Base-by-base conservation (phyloP, 2,113 vertebrate species). In the Bos taurus region DNA sequence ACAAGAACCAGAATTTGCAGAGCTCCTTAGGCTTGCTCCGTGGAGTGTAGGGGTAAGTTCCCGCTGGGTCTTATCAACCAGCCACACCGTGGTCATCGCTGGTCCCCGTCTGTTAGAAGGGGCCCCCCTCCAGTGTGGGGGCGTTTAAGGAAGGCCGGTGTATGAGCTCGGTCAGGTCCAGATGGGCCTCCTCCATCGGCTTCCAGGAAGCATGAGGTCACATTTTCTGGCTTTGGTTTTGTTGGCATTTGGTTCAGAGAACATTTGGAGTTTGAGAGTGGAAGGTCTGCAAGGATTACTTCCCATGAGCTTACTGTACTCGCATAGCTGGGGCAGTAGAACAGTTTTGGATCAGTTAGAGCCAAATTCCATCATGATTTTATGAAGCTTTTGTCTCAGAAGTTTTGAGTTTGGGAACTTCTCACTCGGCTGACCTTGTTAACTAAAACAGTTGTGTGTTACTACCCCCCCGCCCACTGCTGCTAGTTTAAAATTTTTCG, bases 181-280 rank as follows among this genome's bases (percentile, higher is more conserved):
- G 87, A 43, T 59, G 98, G 92, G 90, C 88, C 95, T 93, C 92
- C 82, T 48, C 62, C 74, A 67, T 46, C 67, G 10, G 48, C 40
- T 80, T 92, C 78, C 92, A 87, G 96, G 97, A 97, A 97, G 86
- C 40, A 64, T 98, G 98, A 96, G 91, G 71, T 97, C 94, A 97
- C 40, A 23, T 64, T 93, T 96, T 88, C 91, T 97, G 97, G 98
- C 95, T 96, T 85, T 33, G 92, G 86, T 57, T 95, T 91, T 96
- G 94, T 67, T 98, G 89, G 89, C 93, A 28, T 90, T 94, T 71
- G 88, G 56, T 91, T 25, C 64, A 56, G 88, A 89, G 95, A 96
- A 97, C 92, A 90, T 94, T 98, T 97, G 97, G 87, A 94, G 95
- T 80, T 84, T n/a, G 54, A 84, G 90, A 92, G 85, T n/a, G 13